phyloP scores from a whole-genome alignment of 2,113 vertebrate species.

The Pyrgilauda ruficollis region DNA sequence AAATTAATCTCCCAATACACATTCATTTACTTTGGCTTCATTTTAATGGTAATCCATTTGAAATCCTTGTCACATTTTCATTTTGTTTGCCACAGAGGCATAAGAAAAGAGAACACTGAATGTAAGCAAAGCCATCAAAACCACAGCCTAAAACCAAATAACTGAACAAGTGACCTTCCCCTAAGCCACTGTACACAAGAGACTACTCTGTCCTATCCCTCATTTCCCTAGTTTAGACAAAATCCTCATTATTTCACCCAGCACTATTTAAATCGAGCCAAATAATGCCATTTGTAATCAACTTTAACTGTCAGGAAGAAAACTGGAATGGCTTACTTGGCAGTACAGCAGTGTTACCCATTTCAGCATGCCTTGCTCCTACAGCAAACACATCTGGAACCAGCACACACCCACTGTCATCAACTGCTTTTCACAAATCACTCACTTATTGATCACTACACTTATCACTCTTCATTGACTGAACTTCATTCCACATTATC shows the following conservation, averaged over 20 bases:
- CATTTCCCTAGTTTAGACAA: background rate
- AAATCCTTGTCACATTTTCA: background rate
- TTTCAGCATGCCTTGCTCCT: background rate
- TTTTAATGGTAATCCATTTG: background rate
- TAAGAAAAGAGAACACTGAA: background rate
- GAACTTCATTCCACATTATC: background rate
- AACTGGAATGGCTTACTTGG: background rate
- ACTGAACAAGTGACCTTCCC: background rate
- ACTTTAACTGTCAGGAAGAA: background rate
- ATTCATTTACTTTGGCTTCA: background rate
- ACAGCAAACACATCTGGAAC: background rate
- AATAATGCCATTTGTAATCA: background rate
- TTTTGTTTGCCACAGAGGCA: background rate
- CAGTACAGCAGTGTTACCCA: background rate
- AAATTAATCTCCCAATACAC: background rate
- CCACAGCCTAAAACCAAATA: background rate
- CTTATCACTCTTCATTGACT: background rate
- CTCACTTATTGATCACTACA: constrained; percentile 20
- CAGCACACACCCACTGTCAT: background rate
- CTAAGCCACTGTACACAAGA: background rate
- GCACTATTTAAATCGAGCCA: background rate
- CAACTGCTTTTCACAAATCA: background rate
- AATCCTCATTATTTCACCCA: background rate
- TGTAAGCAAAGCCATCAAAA: background rate
- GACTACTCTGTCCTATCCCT: background rate